These are phyloP conservation scores for Acleris cristana DNA, from an alignment of 2,888 invertebrate genomes.

Conservation along the genomic window DNA sequence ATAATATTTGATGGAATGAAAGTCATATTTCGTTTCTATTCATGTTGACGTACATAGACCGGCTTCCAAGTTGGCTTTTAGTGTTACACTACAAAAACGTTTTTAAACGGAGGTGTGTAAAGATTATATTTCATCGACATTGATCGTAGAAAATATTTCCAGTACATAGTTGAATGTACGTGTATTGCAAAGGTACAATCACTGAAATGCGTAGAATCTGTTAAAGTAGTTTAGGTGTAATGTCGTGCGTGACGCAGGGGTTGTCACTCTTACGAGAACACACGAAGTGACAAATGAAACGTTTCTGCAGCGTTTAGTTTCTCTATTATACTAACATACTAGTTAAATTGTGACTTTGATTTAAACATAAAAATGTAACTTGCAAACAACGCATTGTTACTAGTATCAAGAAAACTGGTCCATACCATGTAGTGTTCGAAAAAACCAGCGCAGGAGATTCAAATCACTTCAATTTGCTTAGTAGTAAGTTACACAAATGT, in stretches of 20 bases:
- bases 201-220: constrained; percentile 32
- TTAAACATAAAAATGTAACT: no score
- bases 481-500: no score
- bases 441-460: no score
- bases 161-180: background rate
- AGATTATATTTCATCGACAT: background rate
- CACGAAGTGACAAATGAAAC: background rate
- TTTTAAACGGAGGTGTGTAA: background rate
- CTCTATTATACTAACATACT: background rate
- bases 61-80: no score
- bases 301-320: background rate
- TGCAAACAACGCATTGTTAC: no score
- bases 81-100: background rate
- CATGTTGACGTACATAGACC: constrained; percentile 52
- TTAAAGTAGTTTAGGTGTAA: constrained; percentile 51
- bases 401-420: no score
- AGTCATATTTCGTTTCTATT: constrained; percentile 67
- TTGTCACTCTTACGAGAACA: constrained; percentile 8
- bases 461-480: no score
- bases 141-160: background rate
- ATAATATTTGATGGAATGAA: constrained; percentile 62
- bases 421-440: no score
- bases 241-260: constrained; percentile 55
- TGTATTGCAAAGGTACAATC: constrained; percentile 28
- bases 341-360: no score